Base-by-base conservation (phyloP, 2,797 vertebrate species). In the Pangasius macronema region DNA sequence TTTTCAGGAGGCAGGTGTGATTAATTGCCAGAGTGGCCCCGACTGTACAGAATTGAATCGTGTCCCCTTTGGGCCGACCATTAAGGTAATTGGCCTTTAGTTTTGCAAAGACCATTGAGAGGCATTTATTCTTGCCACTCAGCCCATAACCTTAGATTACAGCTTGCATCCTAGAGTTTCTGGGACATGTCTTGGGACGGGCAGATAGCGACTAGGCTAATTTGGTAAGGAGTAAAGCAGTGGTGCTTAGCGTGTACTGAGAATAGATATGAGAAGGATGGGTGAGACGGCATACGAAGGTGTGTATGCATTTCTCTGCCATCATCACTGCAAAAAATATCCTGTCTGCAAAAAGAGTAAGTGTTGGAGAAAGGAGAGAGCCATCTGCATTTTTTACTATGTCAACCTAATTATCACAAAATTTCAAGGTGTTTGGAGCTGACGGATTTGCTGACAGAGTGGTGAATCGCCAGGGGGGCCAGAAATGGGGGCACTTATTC, bases 81-180 rank as follows among this genome's bases (percentile, higher is more conserved):
- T 92, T 90, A 91, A 90, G 49, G 82, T 89, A 91, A 90, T 92
- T 92, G 89, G 88, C 85, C 87, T 89, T 88, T 85, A 87, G 77
- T 84, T 91, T 87, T 51, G 81, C 88, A 89, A 87, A 88, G 84
- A 88, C 51, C 63, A 68, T 55, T 68, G 51, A 89, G 84, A 85
- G 68, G 59, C 86, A 88, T 90, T 91, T 90, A 91, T 91, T 89
- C 87, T 65, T 68, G 63, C 61, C 88, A 61, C 85, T 81, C 59
- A 73, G 70, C 87, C 84, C 80, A 72, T 89, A 89, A 87, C 91
- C 85, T 89, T 89, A 83, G 82, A 88, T 91, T 89, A 86, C 75
- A 55, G 70, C 70, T 80, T 68, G 79, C 65, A 85, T 90, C 86
- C 82, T 30, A 46, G 57, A 55, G 30, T 18, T 57, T 46, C n/a